phyloP scores from a whole-genome alignment of 2,888 invertebrate species.

The Melanostoma mellinum region DNA sequence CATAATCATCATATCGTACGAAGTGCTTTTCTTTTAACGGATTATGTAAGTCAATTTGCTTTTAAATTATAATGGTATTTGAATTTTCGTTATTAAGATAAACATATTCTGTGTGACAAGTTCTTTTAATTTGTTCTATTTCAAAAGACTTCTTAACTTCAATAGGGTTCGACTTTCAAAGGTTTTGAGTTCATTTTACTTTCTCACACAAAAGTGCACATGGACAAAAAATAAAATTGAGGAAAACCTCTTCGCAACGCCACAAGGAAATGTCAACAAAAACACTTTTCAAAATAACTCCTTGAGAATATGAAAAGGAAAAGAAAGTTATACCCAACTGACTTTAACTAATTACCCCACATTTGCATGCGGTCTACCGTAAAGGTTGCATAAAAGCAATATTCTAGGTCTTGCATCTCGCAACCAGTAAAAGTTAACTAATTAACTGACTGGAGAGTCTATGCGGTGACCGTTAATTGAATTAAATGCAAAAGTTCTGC shows the following conservation, averaged over 20 bases:
- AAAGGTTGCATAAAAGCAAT: background rate
- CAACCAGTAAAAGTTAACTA: conserved; percentile 17
- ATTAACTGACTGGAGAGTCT: background rate
- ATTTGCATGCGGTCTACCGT: background rate
- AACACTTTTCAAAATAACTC: background rate
- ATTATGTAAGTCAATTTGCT: conserved; percentile 57
- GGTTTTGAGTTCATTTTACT: background rate
- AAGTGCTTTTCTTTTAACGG: background rate
- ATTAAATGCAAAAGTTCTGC: too few relatives aligned
- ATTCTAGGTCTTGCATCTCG: conserved; percentile 3
- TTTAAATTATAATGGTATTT: conserved; percentile 17
- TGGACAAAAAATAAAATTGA: background rate
- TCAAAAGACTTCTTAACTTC: conserved; percentile 19
- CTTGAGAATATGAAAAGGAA: background rate
- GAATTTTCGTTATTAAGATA: background rate
- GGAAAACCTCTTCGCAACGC: background rate
- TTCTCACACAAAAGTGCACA: background rate
- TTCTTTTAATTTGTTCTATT: conserved; percentile 16
- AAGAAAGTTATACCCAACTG: background rate
- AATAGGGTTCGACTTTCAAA: background rate
- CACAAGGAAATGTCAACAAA: background rate
- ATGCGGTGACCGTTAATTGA: conserved; percentile 10
- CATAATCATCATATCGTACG: background rate
- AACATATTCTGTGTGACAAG: conserved; percentile 7
- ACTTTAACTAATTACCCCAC: conserved; percentile 11